These are phyloP conservation scores for Halcyon smyrnensis DNA, from an alignment of 2,797 vertebrate species.

Conservation along the genomic window DNA sequence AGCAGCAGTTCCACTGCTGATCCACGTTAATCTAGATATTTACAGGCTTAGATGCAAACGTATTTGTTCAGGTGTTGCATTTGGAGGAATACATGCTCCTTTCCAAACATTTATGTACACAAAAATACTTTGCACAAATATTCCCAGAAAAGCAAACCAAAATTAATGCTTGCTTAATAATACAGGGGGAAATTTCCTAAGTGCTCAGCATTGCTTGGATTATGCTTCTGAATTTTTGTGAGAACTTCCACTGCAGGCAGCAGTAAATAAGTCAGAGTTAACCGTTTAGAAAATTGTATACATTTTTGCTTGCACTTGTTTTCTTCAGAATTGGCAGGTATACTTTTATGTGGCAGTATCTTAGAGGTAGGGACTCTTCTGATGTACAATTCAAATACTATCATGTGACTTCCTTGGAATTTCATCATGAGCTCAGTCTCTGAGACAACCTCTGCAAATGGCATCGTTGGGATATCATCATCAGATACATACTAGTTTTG, in stretches of 20 bases:
- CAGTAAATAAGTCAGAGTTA: background rate
- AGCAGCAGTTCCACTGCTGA: background rate
- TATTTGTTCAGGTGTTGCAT: constrained; percentile 25
- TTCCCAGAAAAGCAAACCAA: background rate
- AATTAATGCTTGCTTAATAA: background rate
- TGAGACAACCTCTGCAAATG: background rate
- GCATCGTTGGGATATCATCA: no score
- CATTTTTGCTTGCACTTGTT: background rate
- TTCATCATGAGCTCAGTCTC: rapidly evolving
- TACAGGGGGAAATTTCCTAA: background rate
- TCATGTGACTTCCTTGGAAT: background rate
- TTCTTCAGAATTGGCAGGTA: background rate
- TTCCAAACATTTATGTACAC: background rate
- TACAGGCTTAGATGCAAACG: background rate
- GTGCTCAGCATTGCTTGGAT: background rate
- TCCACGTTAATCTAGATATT: background rate
- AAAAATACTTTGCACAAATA: background rate
- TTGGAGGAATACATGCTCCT: background rate
- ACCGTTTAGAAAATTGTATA: background rate
- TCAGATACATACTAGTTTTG: rapidly evolving
- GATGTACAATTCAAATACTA: background rate
- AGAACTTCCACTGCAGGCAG: background rate
- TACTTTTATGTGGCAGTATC: background rate
- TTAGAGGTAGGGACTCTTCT: background rate
- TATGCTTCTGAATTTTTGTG: background rate